Conservation (phyloP, 2,113 vertebrate species). For the Dromaius novaehollandiae region DNA sequence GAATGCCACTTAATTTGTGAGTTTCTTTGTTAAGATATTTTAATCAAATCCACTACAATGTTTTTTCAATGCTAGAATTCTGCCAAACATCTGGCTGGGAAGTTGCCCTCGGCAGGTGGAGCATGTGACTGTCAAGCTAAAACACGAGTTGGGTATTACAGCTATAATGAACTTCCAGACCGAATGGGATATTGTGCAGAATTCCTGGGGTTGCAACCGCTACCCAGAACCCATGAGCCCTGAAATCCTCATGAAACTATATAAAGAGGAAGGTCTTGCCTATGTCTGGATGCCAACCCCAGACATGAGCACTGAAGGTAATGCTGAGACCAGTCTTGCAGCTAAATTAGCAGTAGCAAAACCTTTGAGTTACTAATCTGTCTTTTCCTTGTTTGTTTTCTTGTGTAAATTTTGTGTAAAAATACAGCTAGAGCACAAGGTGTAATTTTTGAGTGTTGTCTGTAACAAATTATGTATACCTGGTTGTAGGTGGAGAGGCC, state of each 20-base stretch:
- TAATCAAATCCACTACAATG: not conserved
- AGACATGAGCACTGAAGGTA: constrained; percentile 98
- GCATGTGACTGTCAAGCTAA: constrained; percentile 92
- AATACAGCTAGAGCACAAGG: not conserved
- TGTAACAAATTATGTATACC: not conserved
- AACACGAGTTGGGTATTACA: constrained; percentile 89
- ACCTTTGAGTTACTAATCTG: not conserved
- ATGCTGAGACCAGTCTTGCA: not conserved
- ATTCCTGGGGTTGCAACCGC: constrained; percentile 89
- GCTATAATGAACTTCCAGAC: constrained; percentile 99
- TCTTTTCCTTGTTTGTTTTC: not conserved
- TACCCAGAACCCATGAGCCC: constrained; percentile 86
- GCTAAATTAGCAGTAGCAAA: not conserved
- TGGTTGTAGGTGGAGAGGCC: not conserved
- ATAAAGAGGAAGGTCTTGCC: constrained; percentile 87
- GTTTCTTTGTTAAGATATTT: not conserved
- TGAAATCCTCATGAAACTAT: constrained; percentile 87
- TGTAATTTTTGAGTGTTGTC: not conserved
- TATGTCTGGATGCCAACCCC: constrained; percentile 97
- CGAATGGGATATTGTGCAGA: constrained; percentile 89
- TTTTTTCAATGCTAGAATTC: constrained; percentile 81
- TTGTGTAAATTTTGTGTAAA: not conserved
- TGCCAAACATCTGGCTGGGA: constrained; percentile 93
- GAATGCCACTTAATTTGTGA: not conserved
- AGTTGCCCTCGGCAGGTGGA: constrained; percentile 94